phyloP scores from a whole-genome alignment of 1,140 invertebrate genomes.

The Apis dorsata region DNA sequence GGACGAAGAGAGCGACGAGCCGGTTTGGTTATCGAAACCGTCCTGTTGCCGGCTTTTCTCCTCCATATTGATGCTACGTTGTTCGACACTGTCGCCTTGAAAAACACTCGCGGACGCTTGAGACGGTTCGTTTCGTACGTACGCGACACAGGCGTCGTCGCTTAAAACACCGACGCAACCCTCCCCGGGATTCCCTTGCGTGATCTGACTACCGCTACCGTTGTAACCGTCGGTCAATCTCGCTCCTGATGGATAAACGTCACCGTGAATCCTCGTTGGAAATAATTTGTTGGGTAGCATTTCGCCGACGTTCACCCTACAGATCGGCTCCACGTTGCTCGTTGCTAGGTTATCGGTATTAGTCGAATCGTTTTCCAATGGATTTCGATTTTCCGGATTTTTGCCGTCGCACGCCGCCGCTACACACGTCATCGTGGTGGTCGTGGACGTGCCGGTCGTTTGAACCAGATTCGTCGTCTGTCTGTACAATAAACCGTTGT shows the following conservation, averaged over 20 bases:
- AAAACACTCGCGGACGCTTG: slow-evolving; percentile 48
- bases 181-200: slow-evolving; percentile 43
- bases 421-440: slow-evolving; percentile 46
- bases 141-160: slow-evolving; percentile 54
- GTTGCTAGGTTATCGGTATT: slow-evolving; percentile 1
- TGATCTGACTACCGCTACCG: slow-evolving; percentile 27
- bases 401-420: slow-evolving; percentile 46
- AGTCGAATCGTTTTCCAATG: slow-evolving; percentile 27
- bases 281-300: slow-evolving; percentile 50
- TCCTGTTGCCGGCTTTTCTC: slow-evolving; percentile 60
- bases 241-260: slow-evolving; percentile 32
- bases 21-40: slow-evolving; percentile 56
- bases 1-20: slow-evolving; percentile 39
- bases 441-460: slow-evolving; percentile 34
- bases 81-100: slow-evolving; percentile 47
- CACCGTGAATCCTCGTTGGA: slow-evolving; percentile 47
- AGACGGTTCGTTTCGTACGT: slow-evolving; percentile 42
- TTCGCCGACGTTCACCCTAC: slow-evolving; percentile 38
- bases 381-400: neutral
- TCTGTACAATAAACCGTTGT: slow-evolving; percentile 42
- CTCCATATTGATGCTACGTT: slow-evolving; percentile 47
- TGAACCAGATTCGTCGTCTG: slow-evolving; percentile 47
- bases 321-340: slow-evolving; percentile 29
- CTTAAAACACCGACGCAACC: slow-evolving; percentile 45
- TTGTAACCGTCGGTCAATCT: slow-evolving; percentile 38